Evolutionary conservation across 2,113 vertebrate genomes (phyloP), one percentile per base, ranked within the genome.

Genomic region (Salvelinus namaycush): DNA sequence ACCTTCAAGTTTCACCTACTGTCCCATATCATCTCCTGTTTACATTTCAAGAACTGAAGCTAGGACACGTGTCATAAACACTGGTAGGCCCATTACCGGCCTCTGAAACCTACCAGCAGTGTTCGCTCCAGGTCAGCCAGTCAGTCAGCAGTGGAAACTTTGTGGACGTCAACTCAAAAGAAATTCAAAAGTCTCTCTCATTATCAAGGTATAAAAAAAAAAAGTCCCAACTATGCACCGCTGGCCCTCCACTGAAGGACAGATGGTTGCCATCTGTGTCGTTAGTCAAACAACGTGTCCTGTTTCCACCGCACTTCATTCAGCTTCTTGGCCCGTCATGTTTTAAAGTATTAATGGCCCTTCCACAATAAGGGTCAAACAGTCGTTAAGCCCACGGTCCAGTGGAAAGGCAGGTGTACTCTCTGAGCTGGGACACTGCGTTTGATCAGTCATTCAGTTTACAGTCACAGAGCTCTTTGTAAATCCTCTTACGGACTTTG

Each of bases 381-480:
- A 62, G 59, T 22, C 20, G 2, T 62, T 62, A 22, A 44, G 39
- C 20, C 59, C 59, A 62, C 4, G 9, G 65, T 16, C 26, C 24
- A 5, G 12, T 67, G 12, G 2, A 27, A 13, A 66, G 64, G 64
- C 64, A 12, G 8, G 26, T 24, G 7, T 13, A 27, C 26, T 14
- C 22, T 44, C 68, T 26, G 39, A 11, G 39, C 39, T 44, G 39
- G 9, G 39, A 3, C 11, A n/a, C 11, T 3, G n/a, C 18, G 9
- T 39, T 39, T 16, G 1, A 54, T 95, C 91, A 95, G 87, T 95
- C 93, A 86, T 95, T 93, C 83, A 99, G 94, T 84, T 92, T 93
- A 89, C 95, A 90, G 84, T 99, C 96, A 80, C 98, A 99, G 74
- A 99, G 94, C 92, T 99, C 98, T 92, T 97, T 97, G 92, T 99